Percentiles rank a stretch among this genome's conserved stretches.
These are phyloP conservation scores for Cerastis rubricosa DNA, from an alignment of 2,888 invertebrate species.

Conservation along the genomic window DNA sequence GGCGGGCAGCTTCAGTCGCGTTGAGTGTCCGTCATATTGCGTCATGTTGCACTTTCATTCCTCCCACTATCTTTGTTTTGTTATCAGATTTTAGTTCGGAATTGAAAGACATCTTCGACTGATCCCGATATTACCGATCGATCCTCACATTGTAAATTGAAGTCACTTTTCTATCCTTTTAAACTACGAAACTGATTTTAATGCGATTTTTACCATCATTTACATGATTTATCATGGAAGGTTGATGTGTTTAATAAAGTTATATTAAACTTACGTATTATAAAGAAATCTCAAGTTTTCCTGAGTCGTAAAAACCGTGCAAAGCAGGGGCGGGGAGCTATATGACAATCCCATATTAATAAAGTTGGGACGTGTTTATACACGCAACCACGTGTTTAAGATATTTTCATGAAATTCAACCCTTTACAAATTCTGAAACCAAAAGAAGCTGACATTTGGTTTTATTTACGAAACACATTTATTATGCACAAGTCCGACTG, in stretches of 20 bases:
- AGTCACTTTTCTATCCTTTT: not conserved
- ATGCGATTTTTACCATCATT: not conserved
- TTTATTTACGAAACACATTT: slow-evolving; percentile 23
- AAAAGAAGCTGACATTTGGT: slow-evolving; percentile 24
- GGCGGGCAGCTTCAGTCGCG: slow-evolving; percentile 6
- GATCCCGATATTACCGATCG: not conserved
- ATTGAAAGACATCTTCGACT: not conserved
- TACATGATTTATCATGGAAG: not conserved
- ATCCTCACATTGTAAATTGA: not conserved
- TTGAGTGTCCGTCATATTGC: slow-evolving; percentile 47
- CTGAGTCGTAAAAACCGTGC: not conserved
- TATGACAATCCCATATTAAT: not conserved
- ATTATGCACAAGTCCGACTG: slow-evolving; percentile 41
- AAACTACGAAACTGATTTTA: not conserved
- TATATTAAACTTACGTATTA: not conserved
- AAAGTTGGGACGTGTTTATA: not conserved
- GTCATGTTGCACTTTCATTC: slow-evolving; percentile 43
- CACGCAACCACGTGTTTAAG: not conserved
- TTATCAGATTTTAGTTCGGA: not conserved
- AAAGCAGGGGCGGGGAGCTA: not conserved
- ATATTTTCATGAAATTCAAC: slow-evolving; percentile 39
- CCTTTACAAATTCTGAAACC: slow-evolving; percentile 7
- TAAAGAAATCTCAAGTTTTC: not conserved
- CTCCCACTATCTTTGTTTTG: slow-evolving; percentile 12
- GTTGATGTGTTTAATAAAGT: not conserved